These are phyloP conservation scores for Brachirus orientalis DNA, from an alignment of 2,113 vertebrate species.

Conservation along the genomic window DNA sequence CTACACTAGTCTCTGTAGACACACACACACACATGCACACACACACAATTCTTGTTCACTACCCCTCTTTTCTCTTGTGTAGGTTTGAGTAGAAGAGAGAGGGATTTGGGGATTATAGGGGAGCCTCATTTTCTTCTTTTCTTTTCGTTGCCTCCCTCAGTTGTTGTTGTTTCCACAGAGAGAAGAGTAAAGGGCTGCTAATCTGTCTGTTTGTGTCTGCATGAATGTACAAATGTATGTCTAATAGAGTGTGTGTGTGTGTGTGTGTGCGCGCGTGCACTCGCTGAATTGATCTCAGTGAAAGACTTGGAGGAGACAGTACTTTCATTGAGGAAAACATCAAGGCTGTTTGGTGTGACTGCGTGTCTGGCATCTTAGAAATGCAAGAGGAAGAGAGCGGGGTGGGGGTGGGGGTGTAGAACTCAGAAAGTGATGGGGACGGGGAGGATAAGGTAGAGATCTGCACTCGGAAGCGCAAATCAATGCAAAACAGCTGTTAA, in stretches of 20 bases:
- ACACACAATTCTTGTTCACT: constrained; percentile 37
- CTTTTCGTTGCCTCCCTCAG: constrained; percentile 56
- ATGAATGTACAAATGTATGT: constrained; percentile 4
- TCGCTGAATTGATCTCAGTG: constrained; percentile 49
- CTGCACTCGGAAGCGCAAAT: constrained; percentile 67
- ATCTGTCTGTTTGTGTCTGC: constrained; percentile 38
- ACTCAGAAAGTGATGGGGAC: constrained; percentile 21
- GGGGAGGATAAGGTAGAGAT: constrained; percentile 63
- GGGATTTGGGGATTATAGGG: constrained; percentile 69
- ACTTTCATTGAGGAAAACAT: constrained; percentile 66
- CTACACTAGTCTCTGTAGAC: constrained; percentile 68
- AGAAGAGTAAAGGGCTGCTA: constrained; percentile 49
- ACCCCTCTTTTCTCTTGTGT: constrained; percentile 57
- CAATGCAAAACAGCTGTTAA: constrained; percentile 80
- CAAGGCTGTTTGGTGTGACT: constrained; percentile 39
- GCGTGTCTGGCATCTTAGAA: constrained; percentile 48
- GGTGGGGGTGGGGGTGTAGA: neutral
- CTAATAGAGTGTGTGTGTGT: neutral
- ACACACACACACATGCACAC: constrained; percentile 33
- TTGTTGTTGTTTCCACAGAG: constrained; percentile 64
- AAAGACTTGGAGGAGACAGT: constrained; percentile 63
- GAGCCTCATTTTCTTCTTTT: constrained; percentile 64
- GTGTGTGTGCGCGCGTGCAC: neutral
- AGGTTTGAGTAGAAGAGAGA: constrained; percentile 62
- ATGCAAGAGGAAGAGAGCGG: constrained; percentile 35